Evolutionary conservation across 2,113 vertebrate genomes (phyloP).

Genomic region (Amazona guildingii): DNA sequence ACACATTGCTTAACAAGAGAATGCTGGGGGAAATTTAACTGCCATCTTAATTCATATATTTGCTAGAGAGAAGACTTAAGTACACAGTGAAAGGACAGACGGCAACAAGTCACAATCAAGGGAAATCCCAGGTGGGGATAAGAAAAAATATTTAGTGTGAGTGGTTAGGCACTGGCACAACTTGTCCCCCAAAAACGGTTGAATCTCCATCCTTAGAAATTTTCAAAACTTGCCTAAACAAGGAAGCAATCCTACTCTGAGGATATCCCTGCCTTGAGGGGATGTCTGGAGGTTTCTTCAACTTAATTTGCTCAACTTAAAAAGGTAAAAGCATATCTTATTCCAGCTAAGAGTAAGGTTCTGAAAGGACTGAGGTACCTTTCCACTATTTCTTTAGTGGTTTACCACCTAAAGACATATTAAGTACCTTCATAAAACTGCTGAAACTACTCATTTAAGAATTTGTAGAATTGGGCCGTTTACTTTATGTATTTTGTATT

Average conservation of each 20-base stretch:
- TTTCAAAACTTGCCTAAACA: neutral
- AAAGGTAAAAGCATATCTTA: neutral
- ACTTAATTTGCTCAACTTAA: neutral
- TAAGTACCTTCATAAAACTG: neutral
- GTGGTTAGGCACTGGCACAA: neutral
- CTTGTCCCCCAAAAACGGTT: neutral
- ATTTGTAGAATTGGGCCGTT: neutral
- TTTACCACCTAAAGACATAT: neutral
- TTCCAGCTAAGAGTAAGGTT: neutral
- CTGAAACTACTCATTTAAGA: neutral
- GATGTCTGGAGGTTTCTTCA: neutral
- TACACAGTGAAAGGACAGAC: neutral
- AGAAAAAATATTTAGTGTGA: neutral
- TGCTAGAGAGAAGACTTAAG: neutral
- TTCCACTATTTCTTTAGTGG: neutral
- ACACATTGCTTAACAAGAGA: neutral
- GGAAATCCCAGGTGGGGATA: neutral
- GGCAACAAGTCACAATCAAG: neutral
- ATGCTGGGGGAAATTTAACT: neutral
- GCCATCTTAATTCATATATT: neutral
- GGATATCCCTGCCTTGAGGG: neutral
- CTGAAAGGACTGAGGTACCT: neutral
- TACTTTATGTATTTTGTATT: neutral
- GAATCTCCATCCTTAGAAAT: neutral
- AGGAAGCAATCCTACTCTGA: neutral